Evolutionary conservation across 1,140 invertebrate species (phyloP).

Genomic region (Temnothorax longispinosus): DNA sequence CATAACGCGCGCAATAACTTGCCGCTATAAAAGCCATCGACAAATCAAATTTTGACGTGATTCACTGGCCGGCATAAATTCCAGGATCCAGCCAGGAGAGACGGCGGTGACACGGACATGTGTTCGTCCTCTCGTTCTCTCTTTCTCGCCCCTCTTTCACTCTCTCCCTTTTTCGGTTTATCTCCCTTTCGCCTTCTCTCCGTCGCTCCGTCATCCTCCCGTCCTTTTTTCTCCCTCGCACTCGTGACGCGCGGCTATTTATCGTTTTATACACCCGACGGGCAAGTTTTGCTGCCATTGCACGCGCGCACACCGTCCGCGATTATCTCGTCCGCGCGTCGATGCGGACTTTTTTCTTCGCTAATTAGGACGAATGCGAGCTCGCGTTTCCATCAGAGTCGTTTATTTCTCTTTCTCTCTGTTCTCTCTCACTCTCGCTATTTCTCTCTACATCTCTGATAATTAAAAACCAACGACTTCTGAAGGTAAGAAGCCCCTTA

Average conservation of each 20-base stretch:
- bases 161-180: constrained; percentile 55
- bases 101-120: constrained; percentile 85
- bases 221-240: constrained; percentile 60
- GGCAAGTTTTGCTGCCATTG: constrained; percentile 77
- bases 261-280: constrained; percentile 79
- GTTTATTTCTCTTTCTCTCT: constrained; percentile 40
- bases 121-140: constrained; percentile 74
- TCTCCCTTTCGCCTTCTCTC: constrained; percentile 45
- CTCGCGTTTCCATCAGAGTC: constrained; percentile 49
- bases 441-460: constrained; percentile 21
- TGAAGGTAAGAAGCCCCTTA: constrained; percentile 41
- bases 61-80: constrained; percentile 85
- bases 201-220: constrained; percentile 36
- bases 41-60: constrained; percentile 87
- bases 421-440: constrained; percentile 5
- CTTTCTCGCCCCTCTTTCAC: constrained; percentile 58
- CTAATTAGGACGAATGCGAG: constrained; percentile 62
- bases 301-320: constrained; percentile 61
- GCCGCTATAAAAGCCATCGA: constrained; percentile 86
- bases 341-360: constrained; percentile 66
- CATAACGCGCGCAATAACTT: constrained; percentile 85
- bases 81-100: constrained; percentile 80
- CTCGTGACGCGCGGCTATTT: constrained; percentile 76
- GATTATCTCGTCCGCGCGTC: constrained; percentile 72
- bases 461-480: constrained; percentile 50